A percentile compares a stretch with the other conserved stretches of the same genome.
phyloP scores from a whole-genome alignment of 2,113 vertebrate genomes.

The Columba janthina region DNA sequence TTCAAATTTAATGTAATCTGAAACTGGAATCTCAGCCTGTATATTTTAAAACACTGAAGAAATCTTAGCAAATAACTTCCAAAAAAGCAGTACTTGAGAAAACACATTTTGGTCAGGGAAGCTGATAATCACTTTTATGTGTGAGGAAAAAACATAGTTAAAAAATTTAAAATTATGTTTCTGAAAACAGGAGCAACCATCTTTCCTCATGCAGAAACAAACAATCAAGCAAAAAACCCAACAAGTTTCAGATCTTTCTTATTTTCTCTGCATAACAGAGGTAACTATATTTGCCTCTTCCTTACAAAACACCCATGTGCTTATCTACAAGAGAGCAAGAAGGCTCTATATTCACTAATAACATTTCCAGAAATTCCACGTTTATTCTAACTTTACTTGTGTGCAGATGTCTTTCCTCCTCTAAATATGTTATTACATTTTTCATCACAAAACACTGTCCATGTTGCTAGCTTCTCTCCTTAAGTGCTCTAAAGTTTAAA shows the following conservation, averaged over 20 bases:
- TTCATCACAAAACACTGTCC: constrained; percentile 59
- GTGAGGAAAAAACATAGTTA: not conserved
- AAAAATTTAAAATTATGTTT: not conserved
- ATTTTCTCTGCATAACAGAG: not conserved
- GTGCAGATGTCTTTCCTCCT: constrained; percentile 65
- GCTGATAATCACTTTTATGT: not conserved
- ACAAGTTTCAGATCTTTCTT: not conserved
- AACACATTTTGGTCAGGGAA: not conserved
- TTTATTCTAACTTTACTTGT: constrained; percentile 40
- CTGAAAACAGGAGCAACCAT: not conserved
- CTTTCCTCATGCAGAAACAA: not conserved
- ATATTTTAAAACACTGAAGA: not conserved
- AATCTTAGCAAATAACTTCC: not conserved
- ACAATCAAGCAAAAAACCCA: not conserved
- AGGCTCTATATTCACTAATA: constrained; percentile 10
- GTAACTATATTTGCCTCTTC: not conserved
- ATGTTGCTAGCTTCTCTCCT: constrained; percentile 61
- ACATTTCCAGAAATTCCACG: constrained; percentile 33
- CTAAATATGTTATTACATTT: constrained; percentile 67
- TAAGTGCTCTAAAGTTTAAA: constrained; percentile 61
- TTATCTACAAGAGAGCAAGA: not conserved
- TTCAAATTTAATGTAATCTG: not conserved
- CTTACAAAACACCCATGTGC: not conserved
- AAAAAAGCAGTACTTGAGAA: not conserved
- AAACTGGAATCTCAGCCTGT: not conserved